Base-by-base conservation (phyloP, 2,113 vertebrate species). In the Enhydra lutris region DNA sequence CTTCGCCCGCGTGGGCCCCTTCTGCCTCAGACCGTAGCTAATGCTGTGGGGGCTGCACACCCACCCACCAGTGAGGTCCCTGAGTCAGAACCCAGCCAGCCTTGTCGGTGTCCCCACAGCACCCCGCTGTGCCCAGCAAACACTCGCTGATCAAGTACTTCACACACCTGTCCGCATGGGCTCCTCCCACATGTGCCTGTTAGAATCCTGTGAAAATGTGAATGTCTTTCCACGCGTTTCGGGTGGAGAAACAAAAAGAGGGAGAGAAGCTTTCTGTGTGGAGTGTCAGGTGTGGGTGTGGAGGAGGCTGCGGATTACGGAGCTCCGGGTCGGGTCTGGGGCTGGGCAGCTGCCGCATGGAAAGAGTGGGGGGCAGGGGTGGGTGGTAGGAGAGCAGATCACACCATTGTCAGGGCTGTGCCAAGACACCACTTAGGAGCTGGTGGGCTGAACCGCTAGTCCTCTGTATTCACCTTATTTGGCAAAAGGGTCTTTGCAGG, bases 301-400 rank as follows among this genome's bases (percentile, higher is more conserved):
- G 31, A 8, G 6, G 23, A 15, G 8, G 7, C 81, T 65, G 47
- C 13, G 0, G 24, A 8, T 20, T 23, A 21, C 4, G 1, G 10
- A 14, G 45, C 23, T 23, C 63, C 6, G 3, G 14, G 55, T 26
- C 42, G 3, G 20, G 50, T 6, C 17, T 55, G 52, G 69, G 50
- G 0, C 21, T 10, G 26, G 29, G 52, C 11, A 12, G 63, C 39
- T 20, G 45, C 11, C 1, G 9, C 0, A 1, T 1, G 63, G 24
- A 36, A 65, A 36, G 18, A 6, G 4, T 0, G 2, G 31, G 31
- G 31, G 39, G 24, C 8, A 34, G 71, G 71, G 17, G 42, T 42
- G 26, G 2, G n/a, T 0, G 34, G 63, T 8, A 6, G 3, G 15
- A 23, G 3, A 2, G 11, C 0, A 0, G n/a, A 26, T 13, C 79